phyloP scores from a whole-genome alignment of 2,888 invertebrate genomes.

The Hypena proboscidalis region DNA sequence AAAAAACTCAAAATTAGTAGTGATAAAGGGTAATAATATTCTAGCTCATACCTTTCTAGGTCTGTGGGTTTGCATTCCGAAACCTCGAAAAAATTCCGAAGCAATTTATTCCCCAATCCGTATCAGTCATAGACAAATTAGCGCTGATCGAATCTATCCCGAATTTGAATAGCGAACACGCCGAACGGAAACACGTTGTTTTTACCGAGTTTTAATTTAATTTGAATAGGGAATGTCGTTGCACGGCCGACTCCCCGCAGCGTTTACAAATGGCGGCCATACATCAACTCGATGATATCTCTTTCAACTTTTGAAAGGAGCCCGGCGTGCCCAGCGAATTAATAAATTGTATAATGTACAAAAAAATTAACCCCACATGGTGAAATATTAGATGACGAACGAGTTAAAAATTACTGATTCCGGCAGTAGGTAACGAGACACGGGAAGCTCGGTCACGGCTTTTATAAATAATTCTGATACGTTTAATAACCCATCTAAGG shows the following conservation, averaged over 20 bases:
- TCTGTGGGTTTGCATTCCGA: too few relatives aligned
- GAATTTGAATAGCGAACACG: constrained; percentile 71
- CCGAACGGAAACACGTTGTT: constrained; percentile 78
- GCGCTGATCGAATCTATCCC: constrained; percentile 77
- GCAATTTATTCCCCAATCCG: background rate
- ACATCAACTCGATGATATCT: constrained; percentile 84
- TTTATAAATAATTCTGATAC: constrained; percentile 7
- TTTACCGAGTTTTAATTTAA: constrained; percentile 83
- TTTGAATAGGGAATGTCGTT: constrained; percentile 79
- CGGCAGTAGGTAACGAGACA: constrained; percentile 26
- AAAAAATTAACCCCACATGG: constrained; percentile 61
- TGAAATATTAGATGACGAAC: constrained; percentile 59
- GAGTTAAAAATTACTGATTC: constrained; percentile 41
- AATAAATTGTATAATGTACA: constrained; percentile 64
- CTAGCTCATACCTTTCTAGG: too few relatives aligned
- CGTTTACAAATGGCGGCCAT: constrained; percentile 81
- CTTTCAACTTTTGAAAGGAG: constrained; percentile 80
- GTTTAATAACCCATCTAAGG: constrained; percentile 3
- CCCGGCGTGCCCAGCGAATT: constrained; percentile 71
- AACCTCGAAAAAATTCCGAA: too few relatives aligned
- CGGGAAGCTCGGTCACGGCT: constrained; percentile 23
- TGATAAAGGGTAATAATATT: too few relatives aligned
- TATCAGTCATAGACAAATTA: constrained; percentile 80
- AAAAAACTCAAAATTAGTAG: too few relatives aligned
- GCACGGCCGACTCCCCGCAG: constrained; percentile 71